A percentile compares a stretch with the other conserved stretches of the same genome.
These are phyloP conservation scores for Triplophysa rosa DNA, from an alignment of 2,113 vertebrate genomes.

Conservation along the genomic window DNA sequence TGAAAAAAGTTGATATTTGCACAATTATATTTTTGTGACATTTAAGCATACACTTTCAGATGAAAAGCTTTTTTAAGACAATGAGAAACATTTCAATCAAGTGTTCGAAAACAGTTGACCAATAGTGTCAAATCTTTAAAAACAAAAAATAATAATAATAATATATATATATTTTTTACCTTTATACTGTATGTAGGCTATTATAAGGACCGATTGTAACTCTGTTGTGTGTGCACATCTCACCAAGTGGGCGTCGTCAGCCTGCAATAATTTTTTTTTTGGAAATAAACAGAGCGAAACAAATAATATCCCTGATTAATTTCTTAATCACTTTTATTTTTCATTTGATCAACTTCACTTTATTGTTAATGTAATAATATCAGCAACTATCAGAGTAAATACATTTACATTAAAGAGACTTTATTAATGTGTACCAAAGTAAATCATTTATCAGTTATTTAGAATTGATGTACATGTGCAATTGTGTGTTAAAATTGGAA, in stretches of 20 bases:
- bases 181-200: too few species aligned
- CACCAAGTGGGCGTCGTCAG: background rate
- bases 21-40: too few species aligned
- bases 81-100: too few species aligned
- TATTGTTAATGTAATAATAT: conserved; percentile 5
- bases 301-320: background rate
- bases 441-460: background rate
- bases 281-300: background rate
- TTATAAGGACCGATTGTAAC: too few species aligned
- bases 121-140: too few species aligned
- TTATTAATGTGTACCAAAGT: conserved; percentile 9
- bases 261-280: background rate
- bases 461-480: background rate
- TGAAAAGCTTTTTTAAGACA: too few species aligned
- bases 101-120: too few species aligned
- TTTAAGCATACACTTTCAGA: too few species aligned
- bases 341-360: background rate
- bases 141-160: too few species aligned
- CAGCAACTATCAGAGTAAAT: background rate
- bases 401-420: background rate
- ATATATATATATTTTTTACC: too few species aligned
- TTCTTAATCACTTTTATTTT: background rate
- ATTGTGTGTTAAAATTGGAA: conserved; percentile 1
- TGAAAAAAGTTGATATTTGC: too few species aligned
- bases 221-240: too few species aligned